Evolutionary conservation across 2,888 invertebrate genomes (phyloP), one percentile per base, ranked within the genome.

Genomic region (Scotopteryx bipunctaria): DNA sequence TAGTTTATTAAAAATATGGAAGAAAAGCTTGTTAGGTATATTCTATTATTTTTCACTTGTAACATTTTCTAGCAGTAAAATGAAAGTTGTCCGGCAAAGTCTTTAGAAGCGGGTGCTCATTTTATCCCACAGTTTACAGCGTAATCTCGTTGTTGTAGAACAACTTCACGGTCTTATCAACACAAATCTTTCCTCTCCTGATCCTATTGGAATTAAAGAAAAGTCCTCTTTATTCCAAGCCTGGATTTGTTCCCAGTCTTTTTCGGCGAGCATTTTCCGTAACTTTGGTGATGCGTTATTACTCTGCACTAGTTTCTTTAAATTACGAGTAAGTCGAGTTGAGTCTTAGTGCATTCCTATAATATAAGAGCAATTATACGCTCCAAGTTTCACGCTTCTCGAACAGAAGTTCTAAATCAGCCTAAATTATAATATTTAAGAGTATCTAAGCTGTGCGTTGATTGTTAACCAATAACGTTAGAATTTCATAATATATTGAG

Each of bases 91-190:
- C 19, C 38, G 29, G 45, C 32, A 46, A 53, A 51, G 37, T 44
- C 47, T 47, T 58, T 43, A 48, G 40, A 40, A 41, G 43, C 50
- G 48, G 44, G 31, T 37, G 49, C 42, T 42, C 27, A 38, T 54
- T 57, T 57, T 56, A 56, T 55, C 38, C 49, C 49, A 29, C 40
- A 52, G 46, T 55, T 54, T 59, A 41, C 54, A 56, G 46, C 35
- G 32, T 54, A 32, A 55, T 55, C 52, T 49, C 42, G 46, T 49
- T 55, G 49, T 43, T 51, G 42, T 35, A 40, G 36, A 49, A 54
- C 47, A 51, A 56, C 43, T 49, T 59, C 51, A 52, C 40, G 25
- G 51, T 46, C 41, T 49, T 50, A 49, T 50, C 36, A 36, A 29
- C 41, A 42, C 19, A 43, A 47, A 36, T 43, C 36, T 41, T 48